These are phyloP conservation scores for Eonycteris spelaea DNA, from an alignment of 2,113 vertebrate species.

Conservation along the genomic window DNA sequence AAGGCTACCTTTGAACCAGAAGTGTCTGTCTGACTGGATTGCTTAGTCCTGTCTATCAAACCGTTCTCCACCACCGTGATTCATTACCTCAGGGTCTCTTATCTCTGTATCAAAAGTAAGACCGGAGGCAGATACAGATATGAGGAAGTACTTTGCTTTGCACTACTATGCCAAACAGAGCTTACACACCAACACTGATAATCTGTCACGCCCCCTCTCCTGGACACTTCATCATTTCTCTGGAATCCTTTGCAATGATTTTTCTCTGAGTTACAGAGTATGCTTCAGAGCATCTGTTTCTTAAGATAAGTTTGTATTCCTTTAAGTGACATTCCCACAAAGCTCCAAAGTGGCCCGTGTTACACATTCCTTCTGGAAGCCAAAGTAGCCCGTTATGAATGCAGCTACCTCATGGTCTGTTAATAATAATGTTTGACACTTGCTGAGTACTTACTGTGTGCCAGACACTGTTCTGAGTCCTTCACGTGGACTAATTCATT, in stretches of 20 bases:
- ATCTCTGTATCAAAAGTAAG: slow-evolving; percentile 59
- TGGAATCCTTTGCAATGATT: slow-evolving; percentile 53
- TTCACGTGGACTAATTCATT: background rate
- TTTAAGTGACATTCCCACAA: background rate
- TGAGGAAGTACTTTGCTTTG: slow-evolving; percentile 62
- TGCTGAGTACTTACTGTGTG: background rate
- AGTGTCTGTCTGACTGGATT: background rate
- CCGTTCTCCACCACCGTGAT: background rate
- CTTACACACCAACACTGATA: slow-evolving; percentile 61
- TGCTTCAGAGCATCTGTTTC: background rate
- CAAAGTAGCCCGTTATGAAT: background rate
- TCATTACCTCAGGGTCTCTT: background rate
- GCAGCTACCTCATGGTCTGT: background rate
- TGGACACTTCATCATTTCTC: slow-evolving; percentile 65
- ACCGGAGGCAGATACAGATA: slow-evolving; percentile 61
- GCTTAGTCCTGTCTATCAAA: background rate
- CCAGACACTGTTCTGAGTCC: background rate
- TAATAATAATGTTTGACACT: background rate
- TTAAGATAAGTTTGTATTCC: slow-evolving; percentile 13
- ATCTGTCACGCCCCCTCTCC: slow-evolving; percentile 53
- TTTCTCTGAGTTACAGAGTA: background rate
- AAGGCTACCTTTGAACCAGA: slow-evolving; percentile 42
- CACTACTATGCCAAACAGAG: slow-evolving; percentile 51
- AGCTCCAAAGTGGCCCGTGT: background rate
- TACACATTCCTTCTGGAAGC: background rate